These are phyloP conservation scores for Pipra filicauda DNA, from an alignment of 2,113 vertebrate genomes.

Conservation along the genomic window DNA sequence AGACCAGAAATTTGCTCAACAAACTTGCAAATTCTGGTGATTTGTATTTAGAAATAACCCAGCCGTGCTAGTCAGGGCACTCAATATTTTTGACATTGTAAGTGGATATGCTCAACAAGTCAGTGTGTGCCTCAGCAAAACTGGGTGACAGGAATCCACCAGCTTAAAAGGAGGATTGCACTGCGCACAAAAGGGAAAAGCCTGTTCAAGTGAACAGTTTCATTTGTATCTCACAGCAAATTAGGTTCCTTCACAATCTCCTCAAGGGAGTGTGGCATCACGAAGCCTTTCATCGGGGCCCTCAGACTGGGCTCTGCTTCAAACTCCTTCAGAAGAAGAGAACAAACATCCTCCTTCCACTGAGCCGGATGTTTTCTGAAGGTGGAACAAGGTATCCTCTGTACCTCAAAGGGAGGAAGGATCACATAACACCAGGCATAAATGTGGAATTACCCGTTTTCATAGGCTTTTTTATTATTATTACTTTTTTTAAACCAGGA, in stretches of 20 bases:
- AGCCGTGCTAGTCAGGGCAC: neutral
- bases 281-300: constrained; percentile 28
- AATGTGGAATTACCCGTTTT: constrained; percentile 33
- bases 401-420: constrained; percentile 56
- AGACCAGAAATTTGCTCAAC: neutral
- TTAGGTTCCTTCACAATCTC: constrained; percentile 2
- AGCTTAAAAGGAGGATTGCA: neutral
- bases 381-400: constrained; percentile 63
- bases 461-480: neutral
- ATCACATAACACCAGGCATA: constrained; percentile 37
- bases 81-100: neutral
- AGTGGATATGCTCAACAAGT: neutral
- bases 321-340: constrained; percentile 48
- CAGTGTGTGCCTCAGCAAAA: neutral
- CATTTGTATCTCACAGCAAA: constrained; percentile 23
- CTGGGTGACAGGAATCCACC: neutral
- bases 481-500: constrained; percentile 28
- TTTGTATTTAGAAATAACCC: neutral
- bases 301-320: constrained; percentile 40
- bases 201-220: neutral
- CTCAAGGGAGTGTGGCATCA: constrained; percentile 18
- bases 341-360: constrained; percentile 58
- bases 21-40: neutral
- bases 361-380: constrained; percentile 42
- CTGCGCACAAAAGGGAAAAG: neutral